These are phyloP conservation scores for Drosophila tanythrix DNA, from an alignment of 2,888 invertebrate genomes.

Conservation along the genomic window DNA sequence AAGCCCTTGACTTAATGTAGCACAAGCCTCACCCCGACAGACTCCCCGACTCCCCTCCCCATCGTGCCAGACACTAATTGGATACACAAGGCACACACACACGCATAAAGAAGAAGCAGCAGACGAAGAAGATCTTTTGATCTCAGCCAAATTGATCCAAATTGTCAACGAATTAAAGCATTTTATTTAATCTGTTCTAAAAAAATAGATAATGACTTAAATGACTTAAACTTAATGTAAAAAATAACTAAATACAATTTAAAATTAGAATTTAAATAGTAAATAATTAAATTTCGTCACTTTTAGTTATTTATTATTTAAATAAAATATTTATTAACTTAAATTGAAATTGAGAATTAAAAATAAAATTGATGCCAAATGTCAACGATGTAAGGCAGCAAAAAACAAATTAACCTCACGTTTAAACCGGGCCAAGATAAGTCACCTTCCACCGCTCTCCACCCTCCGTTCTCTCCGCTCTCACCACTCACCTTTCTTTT, in stretches of 20 bases:
- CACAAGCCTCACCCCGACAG: neutral
- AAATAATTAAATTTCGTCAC: neutral
- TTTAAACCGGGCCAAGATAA: slow-evolving; percentile 41
- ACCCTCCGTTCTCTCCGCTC: neutral
- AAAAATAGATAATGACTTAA: neutral
- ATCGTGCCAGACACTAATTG: slow-evolving; percentile 22
- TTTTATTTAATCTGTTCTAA: slow-evolving; percentile 12
- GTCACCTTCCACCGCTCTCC: neutral
- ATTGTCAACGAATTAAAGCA: slow-evolving; percentile 70
- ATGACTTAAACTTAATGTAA: too few relatives aligned
- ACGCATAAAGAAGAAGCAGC: slow-evolving; percentile 1
- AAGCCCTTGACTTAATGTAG: slow-evolving; percentile 47
- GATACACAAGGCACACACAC: slow-evolving; percentile 8
- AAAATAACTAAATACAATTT: too few relatives aligned
- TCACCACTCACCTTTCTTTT: neutral
- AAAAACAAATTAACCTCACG: slow-evolving; percentile 58
- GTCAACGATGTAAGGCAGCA: slow-evolving; percentile 26
- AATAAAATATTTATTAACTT: too few relatives aligned
- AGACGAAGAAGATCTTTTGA: slow-evolving; percentile 16
- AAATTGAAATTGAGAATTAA: neutral
- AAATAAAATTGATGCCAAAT: neutral
- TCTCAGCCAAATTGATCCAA: slow-evolving; percentile 57
- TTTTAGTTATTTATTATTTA: too few relatives aligned
- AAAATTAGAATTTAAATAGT: too few relatives aligned
- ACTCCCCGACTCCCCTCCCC: neutral